Evolutionary conservation across 2,113 vertebrate genomes (phyloP).

Genomic region (Myocastor coypus): DNA sequence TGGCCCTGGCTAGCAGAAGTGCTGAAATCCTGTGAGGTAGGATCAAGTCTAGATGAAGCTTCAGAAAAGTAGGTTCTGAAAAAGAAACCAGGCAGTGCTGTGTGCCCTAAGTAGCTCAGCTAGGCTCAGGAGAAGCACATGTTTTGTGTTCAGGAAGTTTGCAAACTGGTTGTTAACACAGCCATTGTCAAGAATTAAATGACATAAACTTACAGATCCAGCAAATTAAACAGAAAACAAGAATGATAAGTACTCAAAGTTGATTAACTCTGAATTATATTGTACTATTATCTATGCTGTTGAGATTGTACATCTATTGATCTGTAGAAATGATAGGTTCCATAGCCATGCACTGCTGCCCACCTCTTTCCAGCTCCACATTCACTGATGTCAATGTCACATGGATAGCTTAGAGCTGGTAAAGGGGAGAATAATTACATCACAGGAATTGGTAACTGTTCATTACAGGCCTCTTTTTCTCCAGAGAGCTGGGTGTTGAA

Average conservation of each 20-base stretch:
- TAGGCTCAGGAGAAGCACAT: neutral
- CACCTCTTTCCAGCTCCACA: neutral
- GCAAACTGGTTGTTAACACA: neutral
- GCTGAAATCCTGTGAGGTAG: neutral
- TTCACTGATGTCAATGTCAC: accelerated
- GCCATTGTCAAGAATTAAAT: neutral
- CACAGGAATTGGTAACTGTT: accelerated
- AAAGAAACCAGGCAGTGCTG: too few relatives aligned
- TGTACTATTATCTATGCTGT: neutral
- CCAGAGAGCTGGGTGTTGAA: neutral
- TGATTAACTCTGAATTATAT: neutral
- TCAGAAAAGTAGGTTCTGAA: accelerated
- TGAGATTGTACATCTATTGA: accelerated
- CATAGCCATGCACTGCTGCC: accelerated
- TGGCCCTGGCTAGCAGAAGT: accelerated
- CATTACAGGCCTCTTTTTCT: neutral
- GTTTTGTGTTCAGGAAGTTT: neutral
- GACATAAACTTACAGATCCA: neutral
- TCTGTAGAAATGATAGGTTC: too few relatives aligned
- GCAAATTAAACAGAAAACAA: neutral
- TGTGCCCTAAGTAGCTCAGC: accelerated
- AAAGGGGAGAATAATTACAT: accelerated
- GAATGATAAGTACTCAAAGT: neutral
- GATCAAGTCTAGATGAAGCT: neutral
- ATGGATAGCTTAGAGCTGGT: neutral